phyloP scores from a whole-genome alignment of 2,113 vertebrate genomes.

The Leuciscus idus region DNA sequence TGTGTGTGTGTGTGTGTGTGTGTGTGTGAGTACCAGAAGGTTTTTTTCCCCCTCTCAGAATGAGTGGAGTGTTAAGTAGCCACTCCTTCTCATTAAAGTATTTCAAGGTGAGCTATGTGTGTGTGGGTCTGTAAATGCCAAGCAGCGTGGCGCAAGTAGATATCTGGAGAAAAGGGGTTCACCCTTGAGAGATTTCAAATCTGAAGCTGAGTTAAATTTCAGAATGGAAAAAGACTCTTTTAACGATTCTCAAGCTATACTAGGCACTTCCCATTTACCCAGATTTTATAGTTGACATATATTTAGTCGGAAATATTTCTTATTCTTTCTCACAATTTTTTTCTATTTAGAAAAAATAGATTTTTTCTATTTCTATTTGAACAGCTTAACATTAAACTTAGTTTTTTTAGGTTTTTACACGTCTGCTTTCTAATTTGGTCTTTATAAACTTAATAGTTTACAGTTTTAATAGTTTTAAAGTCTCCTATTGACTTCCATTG shows the following conservation, averaged over 20 bases:
- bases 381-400: neutral
- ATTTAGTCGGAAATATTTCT: neutral
- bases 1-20: neutral
- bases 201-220: neutral
- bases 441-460: neutral
- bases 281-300: neutral
- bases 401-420: neutral
- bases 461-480: neutral
- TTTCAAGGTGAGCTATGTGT: conserved; percentile 20
- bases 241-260: neutral
- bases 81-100: conserved; percentile 13
- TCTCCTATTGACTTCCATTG: neutral
- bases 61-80: conserved; percentile 20
- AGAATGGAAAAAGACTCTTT: neutral
- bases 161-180: neutral
- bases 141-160: neutral
- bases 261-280: neutral
- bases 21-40: conserved; percentile 5
- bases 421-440: neutral
- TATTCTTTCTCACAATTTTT: neutral
- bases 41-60: neutral
- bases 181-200: neutral
- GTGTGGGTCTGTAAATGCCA: conserved; percentile 10
- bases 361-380: neutral
- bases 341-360: neutral